These are phyloP conservation scores for Vombatus ursinus DNA, from an alignment of 2,113 vertebrate species.

Conservation along the genomic window DNA sequence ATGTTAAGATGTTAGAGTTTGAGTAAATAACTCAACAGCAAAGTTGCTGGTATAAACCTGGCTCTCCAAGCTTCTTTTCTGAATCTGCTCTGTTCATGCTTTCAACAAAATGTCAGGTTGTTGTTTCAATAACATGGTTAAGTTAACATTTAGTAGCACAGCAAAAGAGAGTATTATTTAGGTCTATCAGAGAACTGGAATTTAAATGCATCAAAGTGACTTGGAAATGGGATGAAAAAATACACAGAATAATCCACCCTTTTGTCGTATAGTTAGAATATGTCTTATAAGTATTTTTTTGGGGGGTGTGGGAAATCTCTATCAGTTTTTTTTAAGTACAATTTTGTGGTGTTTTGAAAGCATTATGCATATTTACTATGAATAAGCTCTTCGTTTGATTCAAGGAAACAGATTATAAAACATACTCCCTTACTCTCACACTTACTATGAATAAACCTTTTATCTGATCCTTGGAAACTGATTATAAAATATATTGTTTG, in stretches of 20 bases:
- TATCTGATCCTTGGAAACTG: background rate
- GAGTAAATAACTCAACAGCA: background rate
- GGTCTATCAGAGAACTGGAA: slow-evolving; percentile 39
- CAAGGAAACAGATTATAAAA: background rate
- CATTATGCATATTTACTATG: background rate
- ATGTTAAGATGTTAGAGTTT: background rate
- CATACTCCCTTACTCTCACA: background rate
- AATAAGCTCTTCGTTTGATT: background rate
- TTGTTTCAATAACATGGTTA: background rate
- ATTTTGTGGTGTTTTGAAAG: background rate
- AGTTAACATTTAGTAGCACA: slow-evolving; percentile 27
- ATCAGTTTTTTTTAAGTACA: background rate
- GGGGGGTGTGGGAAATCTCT: background rate
- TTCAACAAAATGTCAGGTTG: background rate
- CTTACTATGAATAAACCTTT: background rate
- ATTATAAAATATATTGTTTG: background rate
- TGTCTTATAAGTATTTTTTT: slow-evolving; percentile 29
- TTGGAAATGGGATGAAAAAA: slow-evolving; percentile 47
- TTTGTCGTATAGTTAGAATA: slow-evolving; percentile 32
- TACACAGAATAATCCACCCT: slow-evolving; percentile 9
- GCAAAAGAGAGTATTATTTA: slow-evolving; percentile 18
- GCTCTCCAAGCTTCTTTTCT: background rate
- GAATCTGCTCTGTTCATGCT: background rate
- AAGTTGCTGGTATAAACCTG: background rate
- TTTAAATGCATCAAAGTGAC: slow-evolving; percentile 45